Evolutionary conservation across 2,888 invertebrate species (phyloP).

Genomic region (Acutogordius australiensis): DNA sequence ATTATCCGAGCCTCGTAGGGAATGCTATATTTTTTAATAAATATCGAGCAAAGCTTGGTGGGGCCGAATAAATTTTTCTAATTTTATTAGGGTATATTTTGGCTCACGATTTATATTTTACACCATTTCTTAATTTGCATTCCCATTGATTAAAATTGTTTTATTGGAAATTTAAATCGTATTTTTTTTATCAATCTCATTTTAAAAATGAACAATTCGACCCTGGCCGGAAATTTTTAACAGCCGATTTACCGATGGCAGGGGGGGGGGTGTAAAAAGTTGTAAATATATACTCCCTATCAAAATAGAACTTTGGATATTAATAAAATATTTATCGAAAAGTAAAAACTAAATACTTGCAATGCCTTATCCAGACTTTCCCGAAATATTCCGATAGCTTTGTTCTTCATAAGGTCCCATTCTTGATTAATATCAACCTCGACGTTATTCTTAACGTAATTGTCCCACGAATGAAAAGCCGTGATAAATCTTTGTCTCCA

Average conservation of each 20-base stretch:
- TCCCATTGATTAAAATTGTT: too few relatives aligned
- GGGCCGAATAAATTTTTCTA: too few relatives aligned
- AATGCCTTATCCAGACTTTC: conserved; percentile 1
- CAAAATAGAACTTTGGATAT: neutral
- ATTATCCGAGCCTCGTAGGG: too few relatives aligned
- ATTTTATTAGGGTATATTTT: too few relatives aligned
- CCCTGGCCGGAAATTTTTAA: too few relatives aligned
- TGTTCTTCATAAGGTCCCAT: neutral
- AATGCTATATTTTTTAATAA: too few relatives aligned
- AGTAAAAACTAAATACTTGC: neutral
- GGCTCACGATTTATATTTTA: too few relatives aligned
- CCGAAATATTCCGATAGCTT: neutral
- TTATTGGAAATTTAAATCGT: too few relatives aligned
- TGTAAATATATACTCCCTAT: neutral
- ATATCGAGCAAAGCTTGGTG: too few relatives aligned
- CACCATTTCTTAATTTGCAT: too few relatives aligned
- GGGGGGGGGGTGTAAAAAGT: neutral
- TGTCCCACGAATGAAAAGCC: conserved; percentile 1
- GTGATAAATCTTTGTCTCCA: conserved; percentile 3
- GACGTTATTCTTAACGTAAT: neutral
- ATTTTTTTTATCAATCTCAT: neutral
- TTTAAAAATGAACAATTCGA: too few relatives aligned
- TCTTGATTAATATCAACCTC: neutral
- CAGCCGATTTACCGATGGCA: too few relatives aligned
- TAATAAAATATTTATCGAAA: neutral